Base-by-base conservation (phyloP, 2,113 vertebrate genomes). In the Lophotis ruficrista region DNA sequence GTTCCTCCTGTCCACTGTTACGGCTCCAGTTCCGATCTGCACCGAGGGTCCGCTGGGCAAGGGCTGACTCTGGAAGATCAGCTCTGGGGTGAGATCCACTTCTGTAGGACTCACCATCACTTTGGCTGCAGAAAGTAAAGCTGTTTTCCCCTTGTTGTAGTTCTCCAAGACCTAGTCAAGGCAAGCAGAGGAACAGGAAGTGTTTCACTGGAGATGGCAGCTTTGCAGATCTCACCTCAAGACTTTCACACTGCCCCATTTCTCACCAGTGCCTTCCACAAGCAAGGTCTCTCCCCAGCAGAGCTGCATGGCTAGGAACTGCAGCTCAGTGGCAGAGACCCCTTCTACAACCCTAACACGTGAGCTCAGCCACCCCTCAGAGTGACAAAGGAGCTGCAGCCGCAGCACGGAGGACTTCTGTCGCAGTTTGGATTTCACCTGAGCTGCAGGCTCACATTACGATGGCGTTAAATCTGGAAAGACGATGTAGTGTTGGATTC, bases 71-170 rank as follows among this genome's bases (percentile, higher is more conserved):
- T 99, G 98, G 96, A 99, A 99, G 94, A 99, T 97, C 93, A 98
- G 94, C 97, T 99, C 99, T 0, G 99, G 99, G 62, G 99, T 99
- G 97, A 99, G 98, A 98, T 99, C 99, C 97, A 99, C 99, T 95
- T 99, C 99, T 0, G 99, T 99, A 58, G 99, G 99, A 97, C 99
- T 99, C 97, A 99, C 99, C 99, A 99, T 99, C 96, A 99, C 98
- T 98, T 99, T 99, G 56, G 99, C 99, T 45, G 99, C 99, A 0
- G 99, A 99, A 8, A 99, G 99, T 93, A 99, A 97, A 81, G 99
- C 99, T 0, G 99, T 99, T 97, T 99, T 99, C 33, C 99, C 99
- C 95, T 99, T 99, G 96, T 99, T 99, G 97, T 99, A 99, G 97
- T 99, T 99, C 98, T 99, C 99, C 96, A 99, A 97, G 93, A 99